Percentiles rank a stretch among this genome's conserved stretches.
Evolutionary conservation across 2,113 vertebrate genomes (phyloP).

Genomic region (Donacobius atricapilla): DNA sequence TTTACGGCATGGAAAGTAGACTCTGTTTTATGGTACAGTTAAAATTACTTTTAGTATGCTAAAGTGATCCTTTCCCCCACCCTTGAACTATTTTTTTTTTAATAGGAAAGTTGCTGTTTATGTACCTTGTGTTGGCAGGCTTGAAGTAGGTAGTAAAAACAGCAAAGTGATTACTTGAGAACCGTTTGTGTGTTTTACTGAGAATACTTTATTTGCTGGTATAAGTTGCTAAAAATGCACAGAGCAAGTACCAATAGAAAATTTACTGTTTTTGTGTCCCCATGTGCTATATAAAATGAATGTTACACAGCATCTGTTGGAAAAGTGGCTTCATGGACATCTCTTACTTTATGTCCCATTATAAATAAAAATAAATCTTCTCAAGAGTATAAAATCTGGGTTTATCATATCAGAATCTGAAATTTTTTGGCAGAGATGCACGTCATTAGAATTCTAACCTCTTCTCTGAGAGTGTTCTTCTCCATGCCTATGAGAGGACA

Average conservation of each 20-base stretch:
- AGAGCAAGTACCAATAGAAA: conserved; percentile 85
- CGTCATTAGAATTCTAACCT: conserved; percentile 67
- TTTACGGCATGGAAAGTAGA: conserved; percentile 80
- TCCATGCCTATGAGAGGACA: conserved; percentile 67
- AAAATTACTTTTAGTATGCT: conserved; percentile 71
- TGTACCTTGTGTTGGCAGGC: conserved; percentile 73
- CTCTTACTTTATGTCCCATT: conserved; percentile 79
- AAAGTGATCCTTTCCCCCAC: conserved; percentile 57
- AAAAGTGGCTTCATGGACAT: conserved; percentile 82
- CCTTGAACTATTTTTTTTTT: conserved; percentile 42
- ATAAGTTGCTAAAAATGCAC: conserved; percentile 85
- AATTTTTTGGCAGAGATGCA: conserved; percentile 81
- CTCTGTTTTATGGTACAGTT: conserved; percentile 72
- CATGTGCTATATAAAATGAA: conserved; percentile 83
- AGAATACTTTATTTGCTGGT: conserved; percentile 86
- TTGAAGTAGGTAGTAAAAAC: conserved; percentile 80
- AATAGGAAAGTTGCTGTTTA: conserved; percentile 73
- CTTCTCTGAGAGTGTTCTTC: conserved; percentile 66
- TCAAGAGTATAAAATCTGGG: conserved; percentile 85
- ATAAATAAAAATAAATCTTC: conserved; percentile 88
- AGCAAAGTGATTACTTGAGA: conserved; percentile 83
- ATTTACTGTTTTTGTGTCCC: conserved; percentile 77
- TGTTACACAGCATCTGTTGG: conserved; percentile 81
- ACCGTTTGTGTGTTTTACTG: conserved; percentile 79
- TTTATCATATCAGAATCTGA: conserved; percentile 76